These are phyloP conservation scores for Ondatra zibethicus DNA, from an alignment of 2,113 vertebrate genomes.

Conservation along the genomic window DNA sequence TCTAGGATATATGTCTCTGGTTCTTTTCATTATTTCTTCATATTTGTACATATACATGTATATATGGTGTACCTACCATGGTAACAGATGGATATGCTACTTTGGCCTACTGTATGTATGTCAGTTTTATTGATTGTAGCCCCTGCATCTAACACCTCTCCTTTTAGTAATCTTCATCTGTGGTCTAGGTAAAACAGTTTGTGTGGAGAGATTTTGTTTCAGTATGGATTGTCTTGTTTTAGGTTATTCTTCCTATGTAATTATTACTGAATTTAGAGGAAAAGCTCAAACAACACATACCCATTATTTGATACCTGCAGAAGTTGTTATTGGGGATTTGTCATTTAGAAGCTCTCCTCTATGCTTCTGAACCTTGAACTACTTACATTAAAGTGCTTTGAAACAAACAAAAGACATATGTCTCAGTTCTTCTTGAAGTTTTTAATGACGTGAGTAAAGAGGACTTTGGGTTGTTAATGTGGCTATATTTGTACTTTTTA, in stretches of 20 bases:
- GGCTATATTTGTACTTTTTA: neutral
- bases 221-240: neutral
- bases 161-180: conserved; percentile 1
- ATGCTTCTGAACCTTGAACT: conserved; percentile 29
- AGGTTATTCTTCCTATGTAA: conserved; percentile 11
- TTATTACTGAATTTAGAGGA: conserved; percentile 8
- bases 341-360: neutral
- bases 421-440: neutral
- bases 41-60: neutral
- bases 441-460: conserved; percentile 40
- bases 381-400: neutral
- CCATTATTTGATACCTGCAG: neutral
- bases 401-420: neutral
- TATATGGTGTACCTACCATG: neutral
- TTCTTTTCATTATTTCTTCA: neutral
- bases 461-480: conserved; percentile 43
- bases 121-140: conserved; percentile 36
- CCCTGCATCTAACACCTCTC: neutral
- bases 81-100: neutral
- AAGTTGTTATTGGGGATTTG: neutral
- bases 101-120: conserved; percentile 1
- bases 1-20: neutral
- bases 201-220: conserved; percentile 38
- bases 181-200: conserved; percentile 11
- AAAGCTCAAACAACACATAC: conserved; percentile 1